A percentile compares a stretch with the other conserved stretches of the same genome.
Conservation (phyloP, 2,113 vertebrate species). For the Grus americana region DNA sequence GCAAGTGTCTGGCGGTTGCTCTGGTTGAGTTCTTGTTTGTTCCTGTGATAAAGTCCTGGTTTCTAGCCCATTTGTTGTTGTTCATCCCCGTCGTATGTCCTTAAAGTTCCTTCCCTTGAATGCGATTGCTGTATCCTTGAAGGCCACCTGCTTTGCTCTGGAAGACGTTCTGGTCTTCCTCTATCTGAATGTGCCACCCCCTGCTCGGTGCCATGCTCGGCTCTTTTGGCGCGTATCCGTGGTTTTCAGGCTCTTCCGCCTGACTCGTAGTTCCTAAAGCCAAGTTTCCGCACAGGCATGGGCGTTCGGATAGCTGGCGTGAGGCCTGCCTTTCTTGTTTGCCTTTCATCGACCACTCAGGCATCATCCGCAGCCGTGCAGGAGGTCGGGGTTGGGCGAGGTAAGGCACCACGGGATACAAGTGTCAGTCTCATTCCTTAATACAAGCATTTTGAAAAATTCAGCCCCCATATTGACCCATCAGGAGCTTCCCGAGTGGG, state of each 20-base stretch:
- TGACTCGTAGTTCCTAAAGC: not conserved
- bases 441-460: not conserved
- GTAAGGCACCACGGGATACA: not conserved
- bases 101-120: too few relatives aligned
- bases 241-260: not conserved
- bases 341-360: not conserved
- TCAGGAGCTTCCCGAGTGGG: not conserved
- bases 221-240: accelerated
- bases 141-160: accelerated
- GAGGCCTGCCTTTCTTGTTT: not conserved
- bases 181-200: not conserved
- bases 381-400: not conserved
- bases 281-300: not conserved
- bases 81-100: accelerated
- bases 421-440: not conserved
- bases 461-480: not conserved
- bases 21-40: not conserved
- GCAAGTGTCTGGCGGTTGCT: not conserved
- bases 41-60: not conserved
- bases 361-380: not conserved
- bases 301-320: not conserved
- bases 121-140: not conserved
- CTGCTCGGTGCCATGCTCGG: accelerated
- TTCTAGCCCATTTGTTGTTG: not conserved
- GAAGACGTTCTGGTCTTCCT: not conserved